Evolutionary conservation across 2,888 invertebrate species (phyloP).

Genomic region (Pammene aurita): DNA sequence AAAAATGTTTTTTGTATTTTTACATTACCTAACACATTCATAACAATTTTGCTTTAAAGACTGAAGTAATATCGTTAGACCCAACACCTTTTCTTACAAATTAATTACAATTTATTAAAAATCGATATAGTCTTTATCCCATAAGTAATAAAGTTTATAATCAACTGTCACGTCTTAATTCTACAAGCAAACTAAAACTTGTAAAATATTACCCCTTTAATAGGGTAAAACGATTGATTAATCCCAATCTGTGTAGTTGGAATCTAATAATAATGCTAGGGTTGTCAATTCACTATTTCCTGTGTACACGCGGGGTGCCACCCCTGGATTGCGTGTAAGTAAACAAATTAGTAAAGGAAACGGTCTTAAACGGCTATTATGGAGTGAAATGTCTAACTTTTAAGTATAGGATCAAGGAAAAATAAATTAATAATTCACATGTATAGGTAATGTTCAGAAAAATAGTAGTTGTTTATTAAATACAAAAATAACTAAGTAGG

Average conservation of each 20-base stretch:
- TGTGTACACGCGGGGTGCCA: conserved; percentile 68
- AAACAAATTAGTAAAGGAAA: conserved; percentile 42
- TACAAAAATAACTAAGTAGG: too few relatives aligned
- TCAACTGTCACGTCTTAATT: not conserved
- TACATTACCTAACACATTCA: not conserved
- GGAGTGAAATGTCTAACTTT: conserved; percentile 15
- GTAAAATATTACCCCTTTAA: conserved; percentile 40
- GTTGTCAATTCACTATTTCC: conserved; percentile 80
- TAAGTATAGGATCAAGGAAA: too few relatives aligned
- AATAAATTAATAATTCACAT: too few relatives aligned
- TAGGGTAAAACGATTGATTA: conserved; percentile 53
- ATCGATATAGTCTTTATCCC: not conserved
- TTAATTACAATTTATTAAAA: not conserved
- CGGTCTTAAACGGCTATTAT: conserved; percentile 35
- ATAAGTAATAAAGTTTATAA: not conserved
- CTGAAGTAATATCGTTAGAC: conserved; percentile 5
- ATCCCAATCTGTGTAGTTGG: conserved; percentile 64
- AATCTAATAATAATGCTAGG: conserved; percentile 61
- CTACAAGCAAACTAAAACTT: conserved; percentile 4
- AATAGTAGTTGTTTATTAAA: too few relatives aligned
- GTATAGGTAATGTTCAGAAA: too few relatives aligned
- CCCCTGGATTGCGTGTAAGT: conserved; percentile 50
- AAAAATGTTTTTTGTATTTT: not conserved
- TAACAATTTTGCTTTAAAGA: not conserved
- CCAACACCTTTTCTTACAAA: conserved; percentile 23